Evolutionary conservation across 2,888 invertebrate genomes (phyloP), one percentile per base, ranked within the genome.

Genomic region (Aethes cnicana): DNA sequence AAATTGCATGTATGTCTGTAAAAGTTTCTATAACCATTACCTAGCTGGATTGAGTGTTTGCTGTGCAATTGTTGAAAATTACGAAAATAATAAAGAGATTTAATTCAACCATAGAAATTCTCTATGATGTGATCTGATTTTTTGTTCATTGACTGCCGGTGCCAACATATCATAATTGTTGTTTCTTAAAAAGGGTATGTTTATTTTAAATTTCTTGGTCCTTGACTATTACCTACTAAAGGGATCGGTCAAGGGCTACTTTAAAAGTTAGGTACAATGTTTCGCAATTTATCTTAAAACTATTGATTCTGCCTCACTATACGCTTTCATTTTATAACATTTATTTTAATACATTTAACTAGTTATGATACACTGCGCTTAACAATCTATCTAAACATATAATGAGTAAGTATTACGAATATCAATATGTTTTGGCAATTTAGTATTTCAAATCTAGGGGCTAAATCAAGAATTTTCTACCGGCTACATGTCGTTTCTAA

Each of bases 251-350:
- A 32, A 17, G 14, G 21, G 28, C 9, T 21, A n/a, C 9, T 11
- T 30, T 35, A 50, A 28, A 14, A 14, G 12, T 50, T 28, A 50
- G 50, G 50, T 62, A 58, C 66, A 65, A 57, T 39, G 44, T 53
- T 41, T 46, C 35, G 36, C 56, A 44, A 28, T 48, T 56, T 58
- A 52, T 52, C 55, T 54, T 54, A 47, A 20, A 28, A 12, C 61
- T 62, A 61, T 33, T 41, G 42, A 58, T 64, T 72, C 73, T 66
- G 68, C 72, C 85, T 84, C 86, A 86, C 86, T 85, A 84, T 85
- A 68, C 72, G 77, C 85, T 84, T 85, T 85, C 84, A 85, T 78
- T 67, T 77, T 71, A n/a, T 63, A 53, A 46, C 23, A 26, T 54
- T 28, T 56, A 46, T 52, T 50, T 56, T 56, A 53, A 57, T 59